A percentile compares a stretch with the other conserved stretches of the same genome.
Conservation (phyloP, 2,888 invertebrate genomes). For the Coecobrya sp. region DNA sequence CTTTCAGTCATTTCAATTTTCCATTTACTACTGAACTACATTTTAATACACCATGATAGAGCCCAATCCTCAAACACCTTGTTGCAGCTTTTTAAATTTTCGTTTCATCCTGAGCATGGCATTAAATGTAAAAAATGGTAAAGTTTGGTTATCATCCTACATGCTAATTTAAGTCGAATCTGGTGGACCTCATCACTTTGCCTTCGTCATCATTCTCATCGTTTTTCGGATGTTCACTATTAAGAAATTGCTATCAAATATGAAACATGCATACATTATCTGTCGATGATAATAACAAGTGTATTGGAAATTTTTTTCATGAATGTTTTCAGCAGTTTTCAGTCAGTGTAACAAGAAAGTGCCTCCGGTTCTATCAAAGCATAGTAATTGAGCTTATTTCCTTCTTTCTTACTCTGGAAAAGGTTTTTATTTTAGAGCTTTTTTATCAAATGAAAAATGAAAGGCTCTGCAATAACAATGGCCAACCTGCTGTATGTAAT, state of each 20-base stretch:
- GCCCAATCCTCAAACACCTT: too few species aligned
- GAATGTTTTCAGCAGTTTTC: background rate
- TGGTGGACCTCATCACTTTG: background rate
- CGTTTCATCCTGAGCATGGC: too few species aligned
- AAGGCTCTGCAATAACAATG: background rate
- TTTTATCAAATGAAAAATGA: conserved; percentile 18
- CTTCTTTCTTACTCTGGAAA: conserved; percentile 52
- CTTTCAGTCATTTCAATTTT: conserved; percentile 64
- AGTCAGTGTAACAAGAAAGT: conserved; percentile 32
- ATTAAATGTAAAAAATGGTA: too few species aligned
- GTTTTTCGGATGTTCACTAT: conserved; percentile 1
- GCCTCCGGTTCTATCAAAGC: conserved; percentile 65
- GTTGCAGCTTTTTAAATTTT: too few species aligned
- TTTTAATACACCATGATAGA: too few species aligned
- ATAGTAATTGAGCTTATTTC: conserved; percentile 72
- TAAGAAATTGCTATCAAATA: conserved; percentile 8
- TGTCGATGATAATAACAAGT: conserved; percentile 32
- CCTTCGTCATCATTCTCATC: background rate
- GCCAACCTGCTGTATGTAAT: background rate
- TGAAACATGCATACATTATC: conserved; percentile 61
- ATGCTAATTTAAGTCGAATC: background rate
- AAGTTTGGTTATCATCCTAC: too few species aligned
- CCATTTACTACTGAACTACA: conserved; percentile 23
- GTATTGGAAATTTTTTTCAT: background rate
- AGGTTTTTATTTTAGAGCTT: conserved; percentile 14